Evolutionary conservation across 23 tunicate genomes (phyloP).

Genomic region (Halocynthia roretzi): DNA sequence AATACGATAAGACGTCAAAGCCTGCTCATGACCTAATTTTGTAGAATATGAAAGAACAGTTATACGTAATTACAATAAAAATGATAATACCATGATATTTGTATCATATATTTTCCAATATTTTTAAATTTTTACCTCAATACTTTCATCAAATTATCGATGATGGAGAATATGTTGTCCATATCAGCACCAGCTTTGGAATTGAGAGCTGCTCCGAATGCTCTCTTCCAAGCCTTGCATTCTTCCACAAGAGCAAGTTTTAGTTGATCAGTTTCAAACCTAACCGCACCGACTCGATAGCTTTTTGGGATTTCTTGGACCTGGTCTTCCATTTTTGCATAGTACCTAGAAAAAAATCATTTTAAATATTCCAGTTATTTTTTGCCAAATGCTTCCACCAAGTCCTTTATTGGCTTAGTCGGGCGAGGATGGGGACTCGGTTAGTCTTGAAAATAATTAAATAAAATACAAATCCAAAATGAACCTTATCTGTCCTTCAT

Average conservation of each 20-base stretch:
- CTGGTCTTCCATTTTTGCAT: conserved; percentile 66
- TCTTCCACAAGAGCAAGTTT: conserved; percentile 69
- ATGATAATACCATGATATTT: neutral
- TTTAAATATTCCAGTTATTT: no score
- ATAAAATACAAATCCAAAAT: no score
- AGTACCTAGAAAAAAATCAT: conserved; percentile 39
- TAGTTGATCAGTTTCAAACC: conserved; percentile 73
- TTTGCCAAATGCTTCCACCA: neutral
- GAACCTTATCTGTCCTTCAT: conserved; percentile 58
- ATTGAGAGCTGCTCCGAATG: conserved; percentile 80
- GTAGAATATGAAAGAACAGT: neutral
- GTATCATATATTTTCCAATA: neutral
- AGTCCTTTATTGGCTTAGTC: conserved; percentile 37
- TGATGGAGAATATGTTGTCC: conserved; percentile 64
- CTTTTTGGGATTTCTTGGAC: conserved; percentile 57
- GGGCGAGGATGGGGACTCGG: no score
- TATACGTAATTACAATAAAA: no score
- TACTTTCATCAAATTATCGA: conserved; percentile 56
- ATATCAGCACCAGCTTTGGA: conserved; percentile 69
- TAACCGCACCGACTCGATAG: conserved; percentile 72
- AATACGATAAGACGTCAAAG: no score
- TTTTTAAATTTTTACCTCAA: conserved; percentile 30
- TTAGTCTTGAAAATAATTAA: no score
- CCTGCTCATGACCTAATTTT: no score
- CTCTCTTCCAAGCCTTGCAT: conserved; percentile 89